Base-by-base conservation (phyloP, 2,113 vertebrate species). In the Nematolebias whitei region DNA sequence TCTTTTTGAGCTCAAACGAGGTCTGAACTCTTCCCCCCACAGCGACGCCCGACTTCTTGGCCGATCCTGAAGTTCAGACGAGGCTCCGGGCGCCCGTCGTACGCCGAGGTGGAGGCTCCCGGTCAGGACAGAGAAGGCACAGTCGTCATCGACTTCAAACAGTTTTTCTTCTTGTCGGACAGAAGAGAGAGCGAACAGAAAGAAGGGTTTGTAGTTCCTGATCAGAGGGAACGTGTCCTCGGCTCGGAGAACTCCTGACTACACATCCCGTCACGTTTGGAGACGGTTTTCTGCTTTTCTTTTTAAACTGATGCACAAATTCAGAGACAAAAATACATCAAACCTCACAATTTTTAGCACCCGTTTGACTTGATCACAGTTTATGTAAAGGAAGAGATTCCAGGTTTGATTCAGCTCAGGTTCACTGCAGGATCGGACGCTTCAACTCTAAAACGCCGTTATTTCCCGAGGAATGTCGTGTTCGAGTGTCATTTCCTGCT, bases 41-140 rank as follows among this genome's bases (percentile, higher is more conserved):
- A 99, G 98, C 90, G 95, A 70, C 95, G 96, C 11, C 96, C 95
- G 7, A 95, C 94, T 78, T 94, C 91, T 71, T 99, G 96, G 97
- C 96, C 97, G 2, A 94, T 95, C 12, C 95, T 99, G 95, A 97
- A 94, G 84, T 99, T 99, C 83, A 91, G 96, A 51, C 93, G 96
- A 74, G 95, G 96, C 45, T 98, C 96, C 0, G 93, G 95, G 63
- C 94, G 94, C 48, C 96, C 97, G 32, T 94, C 95, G 1, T 99
- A 99, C 49, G 92, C 94, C 1, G 97, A 99, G 90, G 96, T 99
- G 77, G 98, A 99, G 87, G 92, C 93, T 6, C 90, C 93, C 2
- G 93, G 93, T 80, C 85, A 74, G 53, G 96, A 98, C 78, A 96
- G 93, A 90, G 97, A 98, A 89, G 87, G 91, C 60, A 91, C 40